Evolutionary conservation across 2,888 invertebrate genomes (phyloP).

Genomic region (Brachycybe producta): DNA sequence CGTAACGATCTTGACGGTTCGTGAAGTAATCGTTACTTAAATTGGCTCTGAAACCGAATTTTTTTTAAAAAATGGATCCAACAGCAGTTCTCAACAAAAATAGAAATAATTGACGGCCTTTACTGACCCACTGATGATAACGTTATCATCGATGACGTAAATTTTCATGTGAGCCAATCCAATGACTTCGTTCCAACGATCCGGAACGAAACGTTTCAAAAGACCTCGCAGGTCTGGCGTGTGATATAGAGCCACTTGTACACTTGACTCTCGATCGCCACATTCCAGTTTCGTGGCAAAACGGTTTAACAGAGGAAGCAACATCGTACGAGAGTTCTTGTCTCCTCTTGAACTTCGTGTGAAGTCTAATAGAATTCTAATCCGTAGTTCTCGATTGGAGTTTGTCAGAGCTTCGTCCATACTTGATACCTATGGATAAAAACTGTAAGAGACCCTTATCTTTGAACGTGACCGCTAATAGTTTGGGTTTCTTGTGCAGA

Average conservation of each 20-base stretch:
- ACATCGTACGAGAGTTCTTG: conserved; percentile 55
- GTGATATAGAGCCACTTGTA: conserved; percentile 68
- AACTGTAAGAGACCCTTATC: too few relatives aligned
- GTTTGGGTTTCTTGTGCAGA: too few relatives aligned
- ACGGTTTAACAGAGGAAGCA: conserved; percentile 56
- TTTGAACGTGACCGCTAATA: too few relatives aligned
- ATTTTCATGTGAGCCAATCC: conserved; percentile 97
- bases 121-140: conserved; percentile 77
- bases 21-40: conserved; percentile 94
- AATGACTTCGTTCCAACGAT: conserved; percentile 82
- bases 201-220: conserved; percentile 62
- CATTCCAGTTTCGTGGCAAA: conserved; percentile 25
- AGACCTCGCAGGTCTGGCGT: conserved; percentile 78
- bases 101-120: conserved; percentile 14
- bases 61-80: not conserved
- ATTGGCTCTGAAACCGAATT: conserved; percentile 56
- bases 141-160: conserved; percentile 84
- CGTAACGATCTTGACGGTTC: conserved; percentile 90
- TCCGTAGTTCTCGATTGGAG: conserved; percentile 44
- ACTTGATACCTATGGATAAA: conserved; percentile 40
- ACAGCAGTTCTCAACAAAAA: conserved; percentile 25
- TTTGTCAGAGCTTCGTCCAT: conserved; percentile 47
- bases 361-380: conserved; percentile 73
- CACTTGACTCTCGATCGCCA: conserved; percentile 32
- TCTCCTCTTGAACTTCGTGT: conserved; percentile 74